phyloP scores from a whole-genome alignment of 2,113 vertebrate species.

The Coptodon rendalli region DNA sequence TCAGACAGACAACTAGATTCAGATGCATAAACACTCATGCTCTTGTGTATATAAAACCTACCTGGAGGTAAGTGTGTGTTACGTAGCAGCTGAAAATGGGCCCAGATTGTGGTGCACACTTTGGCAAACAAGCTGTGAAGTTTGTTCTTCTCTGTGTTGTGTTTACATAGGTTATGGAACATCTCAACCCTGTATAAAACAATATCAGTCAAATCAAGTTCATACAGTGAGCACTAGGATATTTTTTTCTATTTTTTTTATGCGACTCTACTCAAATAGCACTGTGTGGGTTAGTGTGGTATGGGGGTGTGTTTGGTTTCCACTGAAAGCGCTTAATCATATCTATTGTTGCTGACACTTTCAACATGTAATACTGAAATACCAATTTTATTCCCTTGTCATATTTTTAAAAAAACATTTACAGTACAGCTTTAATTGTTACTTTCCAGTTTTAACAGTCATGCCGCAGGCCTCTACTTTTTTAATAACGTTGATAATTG shows the following conservation, averaged over 20 bases:
- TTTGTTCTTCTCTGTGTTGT: background rate
- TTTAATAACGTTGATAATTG: background rate
- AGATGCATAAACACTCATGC: background rate
- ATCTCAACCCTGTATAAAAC: background rate
- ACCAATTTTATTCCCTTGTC: background rate
- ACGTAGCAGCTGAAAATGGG: background rate
- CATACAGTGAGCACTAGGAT: background rate
- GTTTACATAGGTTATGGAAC: background rate
- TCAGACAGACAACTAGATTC: background rate
- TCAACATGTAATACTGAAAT: background rate
- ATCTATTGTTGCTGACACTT: slow-evolving; percentile 3
- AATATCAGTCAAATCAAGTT: background rate
- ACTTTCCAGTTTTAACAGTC: background rate
- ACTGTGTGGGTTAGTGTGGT: background rate
- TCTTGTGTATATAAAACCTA: background rate
- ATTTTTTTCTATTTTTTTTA: background rate
- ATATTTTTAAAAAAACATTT: accelerated
- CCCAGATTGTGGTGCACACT: background rate
- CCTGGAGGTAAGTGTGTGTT: background rate
- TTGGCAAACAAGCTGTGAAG: background rate
- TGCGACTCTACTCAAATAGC: background rate
- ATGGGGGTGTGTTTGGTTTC: slow-evolving; percentile 20
- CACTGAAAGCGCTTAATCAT: slow-evolving; percentile 9
- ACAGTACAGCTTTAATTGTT: background rate
- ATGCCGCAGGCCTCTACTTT: background rate